Base-by-base conservation (phyloP, 2,113 vertebrate species). In the Eurystomus gularis region DNA sequence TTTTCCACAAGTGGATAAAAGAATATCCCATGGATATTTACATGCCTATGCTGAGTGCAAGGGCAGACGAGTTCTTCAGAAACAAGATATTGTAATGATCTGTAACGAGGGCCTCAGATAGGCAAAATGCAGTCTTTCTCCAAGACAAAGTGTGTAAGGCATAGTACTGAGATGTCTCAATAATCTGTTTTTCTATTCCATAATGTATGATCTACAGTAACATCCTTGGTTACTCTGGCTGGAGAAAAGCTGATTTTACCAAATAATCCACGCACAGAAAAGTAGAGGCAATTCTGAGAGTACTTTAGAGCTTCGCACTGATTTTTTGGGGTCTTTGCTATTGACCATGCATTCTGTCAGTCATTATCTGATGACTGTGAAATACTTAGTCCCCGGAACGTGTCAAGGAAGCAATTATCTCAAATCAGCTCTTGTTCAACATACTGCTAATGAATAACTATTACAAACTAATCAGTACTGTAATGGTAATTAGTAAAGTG, bases 371-470 rank as follows among this genome's bases (percentile, higher is more conserved):
- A n/a, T 73, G 40, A 44, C 82, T 77, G 10, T 65, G 72, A 94
- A 86, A 81, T 92, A 73, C 66, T 73, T 83, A 75, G 42, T 91
- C 46, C 68, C 75, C n/a, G 42, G 76, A 81, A 88, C 0, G 4
- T 26, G 39, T 86, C 5, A 20, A 84, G 68, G 66, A 94, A 94
- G 46, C 42, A 81, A 91, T 95, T 94, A 60, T 42, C 65, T 91
- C 91, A 82, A 88, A 86, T 93, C 60, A 92, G 35, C 55, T 78
- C 68, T 86, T 82, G 75, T 83, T 95, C 85, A 76, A 64, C 72
- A 82, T 83, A 65, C 5, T 83, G 79, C 76, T 92, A 92, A 93
- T 94, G 85, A 91, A 54, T 94, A 91, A 92, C 71, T 94, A 76
- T 77, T 93, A 90, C 64, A 86, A 86, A 88, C 64, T 88, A 77